Base-by-base conservation (phyloP, 2,888 invertebrate genomes). In the Lordiphosa fenestrarum region DNA sequence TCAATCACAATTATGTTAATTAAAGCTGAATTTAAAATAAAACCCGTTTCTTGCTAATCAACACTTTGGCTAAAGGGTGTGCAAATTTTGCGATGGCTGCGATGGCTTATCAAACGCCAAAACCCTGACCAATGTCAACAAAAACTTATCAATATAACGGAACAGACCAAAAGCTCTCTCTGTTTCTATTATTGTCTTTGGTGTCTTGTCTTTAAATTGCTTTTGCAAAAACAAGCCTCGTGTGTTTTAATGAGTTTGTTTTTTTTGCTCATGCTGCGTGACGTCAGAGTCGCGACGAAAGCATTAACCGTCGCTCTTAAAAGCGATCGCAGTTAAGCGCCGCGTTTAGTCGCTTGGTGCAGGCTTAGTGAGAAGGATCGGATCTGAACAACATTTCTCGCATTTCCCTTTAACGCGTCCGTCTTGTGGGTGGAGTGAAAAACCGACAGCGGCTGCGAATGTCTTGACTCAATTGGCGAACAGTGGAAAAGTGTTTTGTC, bases 291-390 rank as follows among this genome's bases (percentile, higher is more conserved):
- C 48, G 25, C 21, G 12, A 21, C 19, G 21, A 44, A 48, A 39
- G 35, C 52, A 36, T 47, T 56, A 63, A 55, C 53, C 36, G 56
- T 52, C 54, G 41, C 35, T 51, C 59, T 69, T 63, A 63, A 67
- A 72, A 77, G 70, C 63, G 51, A 33, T 53, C 23, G 47, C 44
- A 47, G 37, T 36, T 47, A 49, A 30, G 54, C 51, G 46, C 47
- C 60, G 51, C 54, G 60, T 39, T 69, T 71, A 85, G 84, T 85
- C 66, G 70, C 59, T 52, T 60, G 47, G 49, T 71, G 70, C 39
- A 57, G 56, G 52, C 55, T 63, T 53, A 71, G 44, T 66, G 51
- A 69, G 42, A 74, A 84, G 77, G 84, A 85, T 82, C 73, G 39
- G 47, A 51, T 6, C 47, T n/a, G n/a, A 25, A 4, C 56, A 10